Conservation (phyloP, 2,888 invertebrate species). For the Hymenopus coronatus region DNA sequence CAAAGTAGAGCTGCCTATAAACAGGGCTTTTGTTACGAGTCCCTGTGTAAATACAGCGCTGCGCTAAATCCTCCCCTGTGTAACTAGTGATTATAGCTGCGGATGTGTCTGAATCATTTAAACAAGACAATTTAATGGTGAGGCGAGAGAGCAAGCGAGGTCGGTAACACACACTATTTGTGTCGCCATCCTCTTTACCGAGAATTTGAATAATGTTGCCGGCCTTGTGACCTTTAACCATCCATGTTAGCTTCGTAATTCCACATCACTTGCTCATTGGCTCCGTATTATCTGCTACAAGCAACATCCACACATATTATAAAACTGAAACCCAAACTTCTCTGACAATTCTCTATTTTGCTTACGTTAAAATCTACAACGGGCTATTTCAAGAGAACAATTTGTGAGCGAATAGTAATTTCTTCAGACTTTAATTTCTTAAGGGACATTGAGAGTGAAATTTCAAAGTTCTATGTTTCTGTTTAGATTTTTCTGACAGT, state of each 20-base stretch:
- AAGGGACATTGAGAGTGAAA: too few relatives aligned
- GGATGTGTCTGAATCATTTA: not conserved
- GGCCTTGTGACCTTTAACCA: not conserved
- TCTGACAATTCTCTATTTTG: too few relatives aligned
- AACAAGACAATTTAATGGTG: not conserved
- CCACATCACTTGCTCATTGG: not conserved
- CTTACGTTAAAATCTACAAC: not conserved
- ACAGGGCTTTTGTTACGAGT: not conserved
- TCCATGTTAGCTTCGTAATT: not conserved
- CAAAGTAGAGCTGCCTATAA: not conserved
- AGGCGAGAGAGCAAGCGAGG: not conserved
- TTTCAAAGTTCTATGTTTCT: too few relatives aligned
- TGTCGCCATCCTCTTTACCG: not conserved
- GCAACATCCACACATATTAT: not conserved
- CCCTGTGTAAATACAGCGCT: not conserved
- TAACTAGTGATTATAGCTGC: constrained; percentile 4
- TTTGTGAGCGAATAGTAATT: too few relatives aligned
- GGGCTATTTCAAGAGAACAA: not conserved
- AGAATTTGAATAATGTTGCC: not conserved
- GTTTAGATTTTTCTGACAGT: too few relatives aligned
- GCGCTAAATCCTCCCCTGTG: not conserved
- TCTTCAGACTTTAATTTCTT: too few relatives aligned
- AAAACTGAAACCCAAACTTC: too few relatives aligned
- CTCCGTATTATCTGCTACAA: not conserved
- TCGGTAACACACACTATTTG: not conserved